These are phyloP conservation scores for Crax fasciolata DNA, from an alignment of 2,797 vertebrate species.

Conservation along the genomic window DNA sequence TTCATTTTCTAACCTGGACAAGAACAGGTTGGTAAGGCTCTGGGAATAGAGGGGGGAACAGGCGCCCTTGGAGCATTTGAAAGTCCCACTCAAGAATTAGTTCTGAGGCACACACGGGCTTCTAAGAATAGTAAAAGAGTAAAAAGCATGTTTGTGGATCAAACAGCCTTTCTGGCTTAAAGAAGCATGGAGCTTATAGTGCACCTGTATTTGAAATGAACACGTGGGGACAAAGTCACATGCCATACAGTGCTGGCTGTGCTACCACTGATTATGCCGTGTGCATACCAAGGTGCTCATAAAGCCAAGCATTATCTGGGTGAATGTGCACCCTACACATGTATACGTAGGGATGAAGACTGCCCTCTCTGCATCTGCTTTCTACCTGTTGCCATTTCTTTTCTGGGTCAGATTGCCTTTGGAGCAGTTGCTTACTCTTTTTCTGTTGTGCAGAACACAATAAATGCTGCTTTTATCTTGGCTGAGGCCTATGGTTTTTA, in stretches of 20 bases:
- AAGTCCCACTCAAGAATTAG: constrained; percentile 41
- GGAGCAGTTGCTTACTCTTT: background rate
- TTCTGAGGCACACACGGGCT: constrained; percentile 36
- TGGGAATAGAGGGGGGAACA: background rate
- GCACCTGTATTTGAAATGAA: constrained; percentile 21
- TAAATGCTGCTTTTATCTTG: background rate
- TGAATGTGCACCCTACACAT: rapidly evolving
- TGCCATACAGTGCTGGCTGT: background rate
- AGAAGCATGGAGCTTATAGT: background rate
- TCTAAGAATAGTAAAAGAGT: constrained; percentile 42
- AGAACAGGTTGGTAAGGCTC: background rate
- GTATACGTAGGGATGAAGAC: background rate
- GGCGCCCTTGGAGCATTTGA: constrained; percentile 18
- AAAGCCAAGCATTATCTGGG: background rate
- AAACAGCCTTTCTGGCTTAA: constrained; percentile 59
- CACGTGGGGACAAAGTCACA: constrained; percentile 11
- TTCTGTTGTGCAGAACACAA: background rate
- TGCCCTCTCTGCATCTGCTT: background rate
- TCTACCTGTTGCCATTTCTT: background rate
- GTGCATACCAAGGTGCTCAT: background rate
- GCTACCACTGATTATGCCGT: rapidly evolving
- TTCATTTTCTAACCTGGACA: background rate
- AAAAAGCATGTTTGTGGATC: constrained; percentile 19
- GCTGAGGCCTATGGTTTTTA: background rate
- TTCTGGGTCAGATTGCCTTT: background rate